Percentiles rank a stretch among this genome's conserved stretches.
Evolutionary conservation across 2,888 invertebrate genomes (phyloP).

Genomic region (Molorchus minor): DNA sequence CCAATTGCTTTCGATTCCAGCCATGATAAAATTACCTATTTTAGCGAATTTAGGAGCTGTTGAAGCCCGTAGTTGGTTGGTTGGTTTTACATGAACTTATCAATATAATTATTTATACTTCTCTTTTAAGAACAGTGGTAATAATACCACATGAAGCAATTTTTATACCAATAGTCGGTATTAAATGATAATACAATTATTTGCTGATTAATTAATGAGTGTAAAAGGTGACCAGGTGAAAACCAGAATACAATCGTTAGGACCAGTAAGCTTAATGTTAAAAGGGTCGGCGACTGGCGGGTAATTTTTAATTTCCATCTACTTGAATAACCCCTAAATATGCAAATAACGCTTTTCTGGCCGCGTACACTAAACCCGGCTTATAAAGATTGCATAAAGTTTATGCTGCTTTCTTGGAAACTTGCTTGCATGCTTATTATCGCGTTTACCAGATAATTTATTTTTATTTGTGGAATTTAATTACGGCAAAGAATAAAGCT

Average conservation of each 20-base stretch:
- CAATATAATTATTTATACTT: too few species aligned
- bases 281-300: conserved; percentile 35
- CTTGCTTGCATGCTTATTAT: conserved; percentile 59
- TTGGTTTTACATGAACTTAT: too few species aligned
- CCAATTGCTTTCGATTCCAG: too few species aligned
- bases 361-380: conserved; percentile 26
- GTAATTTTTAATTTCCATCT: conserved; percentile 50
- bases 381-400: conserved; percentile 49
- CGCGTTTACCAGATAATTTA: conserved; percentile 54
- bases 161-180: too few species aligned
- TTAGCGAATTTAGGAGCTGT: too few species aligned
- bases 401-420: conserved; percentile 51
- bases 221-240: too few species aligned
- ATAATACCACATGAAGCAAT: too few species aligned
- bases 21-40: too few species aligned
- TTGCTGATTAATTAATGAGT: too few species aligned
- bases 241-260: conserved; percentile 1
- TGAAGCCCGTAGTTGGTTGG: too few species aligned
- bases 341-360: conserved; percentile 48
- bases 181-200: too few species aligned
- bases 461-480: conserved; percentile 58
- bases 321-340: conserved; percentile 48
- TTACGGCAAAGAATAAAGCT: conserved; percentile 45
- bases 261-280: conserved; percentile 49
- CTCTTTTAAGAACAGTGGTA: too few species aligned